A percentile compares a stretch with the other conserved stretches of the same genome.
Conservation (phyloP, 2,888 invertebrate genomes). For the Deilephila elpenor region DNA sequence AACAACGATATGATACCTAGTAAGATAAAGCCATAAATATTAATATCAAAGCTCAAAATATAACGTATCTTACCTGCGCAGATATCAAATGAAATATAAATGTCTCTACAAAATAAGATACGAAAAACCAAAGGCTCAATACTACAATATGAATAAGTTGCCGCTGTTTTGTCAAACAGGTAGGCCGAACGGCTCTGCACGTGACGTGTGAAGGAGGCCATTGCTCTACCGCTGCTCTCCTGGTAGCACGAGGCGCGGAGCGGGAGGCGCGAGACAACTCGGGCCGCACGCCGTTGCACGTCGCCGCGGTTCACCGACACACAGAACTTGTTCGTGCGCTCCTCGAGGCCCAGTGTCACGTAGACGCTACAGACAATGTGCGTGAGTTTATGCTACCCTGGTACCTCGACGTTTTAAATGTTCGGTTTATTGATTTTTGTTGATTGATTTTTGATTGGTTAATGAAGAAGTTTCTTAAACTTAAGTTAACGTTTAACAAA, state of each 20-base stretch:
- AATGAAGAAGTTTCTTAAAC: background rate
- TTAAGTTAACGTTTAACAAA: too few species aligned
- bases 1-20: too few species aligned
- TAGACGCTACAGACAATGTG: slow-evolving; percentile 80
- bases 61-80: too few species aligned
- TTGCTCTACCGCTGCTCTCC: slow-evolving; percentile 83
- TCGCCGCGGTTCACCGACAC: slow-evolving; percentile 90
- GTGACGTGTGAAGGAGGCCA: slow-evolving; percentile 89
- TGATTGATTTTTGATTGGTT: slow-evolving; percentile 31
- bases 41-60: too few species aligned
- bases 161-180: slow-evolving; percentile 12
- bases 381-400: slow-evolving; percentile 56
- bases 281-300: slow-evolving; percentile 90
- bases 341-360: slow-evolving; percentile 87
- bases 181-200: slow-evolving; percentile 87
- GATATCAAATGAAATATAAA: too few species aligned
- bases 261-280: slow-evolving; percentile 88
- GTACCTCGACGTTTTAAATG: slow-evolving; percentile 36
- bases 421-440: slow-evolving; percentile 28
- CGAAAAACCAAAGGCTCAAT: too few species aligned
- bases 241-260: slow-evolving; percentile 85
- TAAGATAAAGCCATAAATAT: too few species aligned
- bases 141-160: background rate
- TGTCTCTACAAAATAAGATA: too few species aligned
- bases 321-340: slow-evolving; percentile 89